Conservation (phyloP, 2,888 invertebrate genomes). For the Cheilosia grossa region DNA sequence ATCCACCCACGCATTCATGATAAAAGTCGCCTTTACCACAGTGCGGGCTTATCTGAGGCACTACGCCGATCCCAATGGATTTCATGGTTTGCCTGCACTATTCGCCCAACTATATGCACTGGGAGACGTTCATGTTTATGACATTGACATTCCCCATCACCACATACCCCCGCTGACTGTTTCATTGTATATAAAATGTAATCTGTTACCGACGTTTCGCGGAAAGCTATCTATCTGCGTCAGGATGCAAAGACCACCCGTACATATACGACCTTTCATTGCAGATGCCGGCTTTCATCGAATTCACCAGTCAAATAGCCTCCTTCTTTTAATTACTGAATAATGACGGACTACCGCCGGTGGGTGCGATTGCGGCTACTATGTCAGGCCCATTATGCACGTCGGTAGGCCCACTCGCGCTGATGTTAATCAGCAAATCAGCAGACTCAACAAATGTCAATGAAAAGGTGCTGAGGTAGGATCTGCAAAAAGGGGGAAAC, state of each 20-base stretch:
- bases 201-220: neutral
- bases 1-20: neutral
- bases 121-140: conserved; percentile 10
- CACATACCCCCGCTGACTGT: neutral
- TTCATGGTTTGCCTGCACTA: conserved; percentile 11
- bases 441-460: conserved; percentile 15
- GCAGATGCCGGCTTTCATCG: too few species aligned
- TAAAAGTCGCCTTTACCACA: conserved; percentile 16
- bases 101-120: neutral
- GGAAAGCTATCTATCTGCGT: neutral
- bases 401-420: neutral
- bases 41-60: neutral
- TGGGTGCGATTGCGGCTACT: neutral
- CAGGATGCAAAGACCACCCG: too few species aligned
- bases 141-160: conserved; percentile 21
- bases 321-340: neutral
- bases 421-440: conserved; percentile 6
- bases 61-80: conserved; percentile 13
- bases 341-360: neutral
- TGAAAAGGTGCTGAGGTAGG: neutral
- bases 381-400: conserved; percentile 18
- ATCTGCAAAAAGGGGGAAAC: neutral
- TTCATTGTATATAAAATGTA: conserved; percentile 7
- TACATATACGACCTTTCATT: too few species aligned
- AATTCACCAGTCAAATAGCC: neutral